Evolutionary conservation across 2,797 vertebrate species (phyloP).

Genomic region (Cheirogaleus major): DNA sequence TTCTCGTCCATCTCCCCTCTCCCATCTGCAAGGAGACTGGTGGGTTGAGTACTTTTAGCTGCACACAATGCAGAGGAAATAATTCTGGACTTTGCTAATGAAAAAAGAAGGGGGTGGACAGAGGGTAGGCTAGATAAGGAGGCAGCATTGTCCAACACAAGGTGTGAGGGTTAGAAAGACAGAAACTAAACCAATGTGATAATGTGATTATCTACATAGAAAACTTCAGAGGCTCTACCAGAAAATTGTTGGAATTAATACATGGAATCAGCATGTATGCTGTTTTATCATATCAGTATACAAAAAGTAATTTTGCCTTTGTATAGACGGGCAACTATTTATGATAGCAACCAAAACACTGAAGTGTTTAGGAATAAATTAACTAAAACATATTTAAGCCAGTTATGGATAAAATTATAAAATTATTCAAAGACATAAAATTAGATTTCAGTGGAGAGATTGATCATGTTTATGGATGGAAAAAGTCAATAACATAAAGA

Average conservation of each 20-base stretch:
- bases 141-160: not conserved
- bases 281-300: not conserved
- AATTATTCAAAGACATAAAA: slow-evolving; percentile 24
- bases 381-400: not conserved
- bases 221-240: not conserved
- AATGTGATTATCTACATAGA: slow-evolving; percentile 59
- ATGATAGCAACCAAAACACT: not conserved
- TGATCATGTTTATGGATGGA: not conserved
- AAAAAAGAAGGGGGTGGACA: not conserved
- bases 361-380: not conserved
- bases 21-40: not conserved
- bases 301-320: slow-evolving; percentile 28
- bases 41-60: not conserved
- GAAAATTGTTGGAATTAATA: slow-evolving; percentile 44
- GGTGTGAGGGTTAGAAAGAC: not conserved
- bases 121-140: not conserved
- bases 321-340: not conserved
- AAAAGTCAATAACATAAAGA: not conserved
- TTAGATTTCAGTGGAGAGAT: not conserved
- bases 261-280: not conserved
- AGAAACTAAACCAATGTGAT: not conserved
- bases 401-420: not conserved
- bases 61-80: not conserved
- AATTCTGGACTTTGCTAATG: slow-evolving; percentile 2
- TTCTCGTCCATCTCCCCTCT: not conserved